Conservation (phyloP, 2,797 vertebrate species). For the Enteromius afrohamiltoni region DNA sequence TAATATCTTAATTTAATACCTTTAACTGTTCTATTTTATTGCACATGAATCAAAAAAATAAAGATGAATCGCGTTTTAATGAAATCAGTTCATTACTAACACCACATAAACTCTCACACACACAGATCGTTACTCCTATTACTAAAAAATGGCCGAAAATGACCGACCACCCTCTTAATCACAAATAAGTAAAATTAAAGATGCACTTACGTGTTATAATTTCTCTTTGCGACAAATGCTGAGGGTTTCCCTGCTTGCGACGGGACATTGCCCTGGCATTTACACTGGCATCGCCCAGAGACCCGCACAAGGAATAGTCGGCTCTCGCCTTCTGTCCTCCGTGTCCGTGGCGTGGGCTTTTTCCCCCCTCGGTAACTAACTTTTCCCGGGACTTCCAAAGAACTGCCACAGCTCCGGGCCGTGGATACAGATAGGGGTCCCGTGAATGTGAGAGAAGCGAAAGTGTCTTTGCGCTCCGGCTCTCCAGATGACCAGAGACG, state of each 20-base stretch:
- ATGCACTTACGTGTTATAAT: conserved; percentile 88
- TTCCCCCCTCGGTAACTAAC: conserved; percentile 51
- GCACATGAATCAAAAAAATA: not conserved
- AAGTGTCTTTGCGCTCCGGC: conserved; percentile 55
- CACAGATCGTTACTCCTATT: not conserved
- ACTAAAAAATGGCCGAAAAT: conserved; percentile 1
- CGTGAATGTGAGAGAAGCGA: conserved; percentile 40
- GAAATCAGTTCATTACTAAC: not conserved
- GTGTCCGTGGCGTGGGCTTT: conserved; percentile 68
- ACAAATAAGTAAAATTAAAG: conserved; percentile 42
- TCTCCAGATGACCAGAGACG: conserved; percentile 58
- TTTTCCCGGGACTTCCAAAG: conserved; percentile 64
- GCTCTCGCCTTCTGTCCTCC: conserved; percentile 70
- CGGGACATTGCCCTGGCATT: conserved; percentile 99
- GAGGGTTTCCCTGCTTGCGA: conserved; percentile 99
- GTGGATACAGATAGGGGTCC: conserved; percentile 54
- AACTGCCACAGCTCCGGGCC: conserved; percentile 55
- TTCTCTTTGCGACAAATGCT: conserved; percentile 98
- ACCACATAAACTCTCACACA: not conserved
- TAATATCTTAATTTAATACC: not conserved
- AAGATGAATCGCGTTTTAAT: not conserved
- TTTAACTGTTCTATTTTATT: not conserved
- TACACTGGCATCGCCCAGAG: conserved; percentile 97
- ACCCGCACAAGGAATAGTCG: conserved; percentile 84
- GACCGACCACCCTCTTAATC: not conserved